Evolutionary conservation across 2,113 vertebrate genomes (phyloP).

Genomic region (Psittacula cyanocephala): DNA sequence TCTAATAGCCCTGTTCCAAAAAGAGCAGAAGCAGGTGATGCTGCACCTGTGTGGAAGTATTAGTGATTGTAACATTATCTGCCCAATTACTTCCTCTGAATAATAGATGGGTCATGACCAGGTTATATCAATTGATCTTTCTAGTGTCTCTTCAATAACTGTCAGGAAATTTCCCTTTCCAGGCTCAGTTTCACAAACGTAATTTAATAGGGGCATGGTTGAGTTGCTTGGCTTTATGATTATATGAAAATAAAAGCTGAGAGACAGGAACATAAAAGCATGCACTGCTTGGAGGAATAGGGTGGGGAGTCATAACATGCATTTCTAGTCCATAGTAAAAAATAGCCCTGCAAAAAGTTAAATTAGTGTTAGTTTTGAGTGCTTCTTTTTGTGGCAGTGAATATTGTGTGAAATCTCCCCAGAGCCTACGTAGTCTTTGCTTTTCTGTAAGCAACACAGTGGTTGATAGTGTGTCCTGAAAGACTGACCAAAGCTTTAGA

Average conservation of each 20-base stretch:
- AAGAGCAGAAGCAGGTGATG: slow-evolving; percentile 22
- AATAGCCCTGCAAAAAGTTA: not conserved
- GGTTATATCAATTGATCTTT: slow-evolving; percentile 65
- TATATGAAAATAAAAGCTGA: not conserved
- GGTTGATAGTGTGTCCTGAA: not conserved
- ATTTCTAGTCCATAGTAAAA: not conserved
- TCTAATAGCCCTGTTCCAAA: not conserved
- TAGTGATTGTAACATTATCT: slow-evolving; percentile 35
- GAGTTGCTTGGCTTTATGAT: not conserved
- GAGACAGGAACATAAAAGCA: not conserved
- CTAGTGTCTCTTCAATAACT: not conserved
- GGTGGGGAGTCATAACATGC: not conserved
- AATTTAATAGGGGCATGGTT: not conserved
- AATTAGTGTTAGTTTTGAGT: not conserved
- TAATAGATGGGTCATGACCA: slow-evolving; percentile 21
- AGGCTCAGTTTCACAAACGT: not conserved
- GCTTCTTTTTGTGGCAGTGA: not conserved
- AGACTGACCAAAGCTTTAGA: not conserved
- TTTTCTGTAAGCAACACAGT: not conserved
- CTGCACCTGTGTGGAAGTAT: not conserved
- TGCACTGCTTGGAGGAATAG: not conserved
- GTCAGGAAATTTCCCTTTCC: slow-evolving; percentile 47
- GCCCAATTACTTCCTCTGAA: slow-evolving; percentile 18
- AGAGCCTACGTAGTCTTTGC: rapidly evolving
- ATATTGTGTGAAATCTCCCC: not conserved